These are phyloP conservation scores for Aporophyla lueneburgensis DNA, from an alignment of 2,888 invertebrate genomes.

Conservation along the genomic window DNA sequence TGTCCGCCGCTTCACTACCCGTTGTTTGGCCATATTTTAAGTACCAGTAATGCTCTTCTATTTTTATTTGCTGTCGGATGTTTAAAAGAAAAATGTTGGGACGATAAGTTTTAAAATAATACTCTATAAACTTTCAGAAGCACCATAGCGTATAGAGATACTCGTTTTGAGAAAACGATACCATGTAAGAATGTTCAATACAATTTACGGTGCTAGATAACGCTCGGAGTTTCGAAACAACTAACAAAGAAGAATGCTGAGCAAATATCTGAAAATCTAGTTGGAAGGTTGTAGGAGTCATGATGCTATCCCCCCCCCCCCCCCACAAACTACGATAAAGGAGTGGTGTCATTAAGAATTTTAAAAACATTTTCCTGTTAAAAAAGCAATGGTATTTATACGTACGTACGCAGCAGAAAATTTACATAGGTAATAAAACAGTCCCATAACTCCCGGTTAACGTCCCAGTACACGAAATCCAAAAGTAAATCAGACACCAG, in stretches of 20 bases:
- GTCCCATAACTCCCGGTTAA: slow-evolving; percentile 69
- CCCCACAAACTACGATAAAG: slow-evolving; percentile 15
- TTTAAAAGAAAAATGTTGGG: slow-evolving; percentile 25
- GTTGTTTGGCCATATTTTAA: slow-evolving; percentile 37
- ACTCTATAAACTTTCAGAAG: slow-evolving; percentile 32
- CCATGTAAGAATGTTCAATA: slow-evolving; percentile 42
- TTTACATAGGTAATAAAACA: slow-evolving; percentile 71
- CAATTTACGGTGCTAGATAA: slow-evolving; percentile 54
- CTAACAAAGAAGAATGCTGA: slow-evolving; percentile 20
- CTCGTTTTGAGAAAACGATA: slow-evolving; percentile 20
- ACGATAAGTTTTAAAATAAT: slow-evolving; percentile 40
- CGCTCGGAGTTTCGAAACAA: slow-evolving; percentile 31
- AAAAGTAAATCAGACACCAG: slow-evolving; percentile 76
- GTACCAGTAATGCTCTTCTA: slow-evolving; percentile 11
- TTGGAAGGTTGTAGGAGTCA: slow-evolving; percentile 11
- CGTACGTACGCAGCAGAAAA: slow-evolving; percentile 58
- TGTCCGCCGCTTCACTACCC: slow-evolving; percentile 32
- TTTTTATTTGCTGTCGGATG: slow-evolving; percentile 20
- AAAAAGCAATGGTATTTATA: slow-evolving; percentile 51
- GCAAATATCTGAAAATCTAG: slow-evolving; percentile 23
- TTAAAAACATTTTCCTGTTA: slow-evolving; percentile 46
- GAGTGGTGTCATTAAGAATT: slow-evolving; percentile 31
- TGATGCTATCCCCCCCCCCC: neutral
- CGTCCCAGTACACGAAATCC: slow-evolving; percentile 70
- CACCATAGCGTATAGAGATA: slow-evolving; percentile 9